phyloP scores from a whole-genome alignment of 2,113 vertebrate species.

The Psittacula cyanocephala region DNA sequence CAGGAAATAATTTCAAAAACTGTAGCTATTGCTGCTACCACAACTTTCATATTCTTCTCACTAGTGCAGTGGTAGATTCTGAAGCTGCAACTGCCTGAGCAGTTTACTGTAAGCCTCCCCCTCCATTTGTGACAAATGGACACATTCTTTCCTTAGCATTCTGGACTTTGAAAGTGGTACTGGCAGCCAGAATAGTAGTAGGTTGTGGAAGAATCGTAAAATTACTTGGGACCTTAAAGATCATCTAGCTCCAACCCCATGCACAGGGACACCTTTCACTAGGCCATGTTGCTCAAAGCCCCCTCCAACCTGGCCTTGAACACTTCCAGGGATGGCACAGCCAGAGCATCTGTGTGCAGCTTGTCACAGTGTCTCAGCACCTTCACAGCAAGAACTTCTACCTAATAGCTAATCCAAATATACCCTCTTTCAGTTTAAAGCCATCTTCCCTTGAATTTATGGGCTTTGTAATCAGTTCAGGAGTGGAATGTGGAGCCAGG shows the following conservation, averaged over 20 bases:
- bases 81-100: background rate
- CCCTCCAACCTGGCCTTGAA: background rate
- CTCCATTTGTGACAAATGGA: background rate
- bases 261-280: background rate
- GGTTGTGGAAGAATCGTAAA: background rate
- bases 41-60: background rate
- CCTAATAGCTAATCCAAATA: background rate
- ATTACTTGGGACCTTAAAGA: background rate
- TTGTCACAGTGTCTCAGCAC: background rate
- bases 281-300: background rate
- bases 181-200: background rate
- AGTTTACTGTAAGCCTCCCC: background rate
- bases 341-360: background rate
- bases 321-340: background rate
- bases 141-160: background rate
- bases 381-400: background rate
- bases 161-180: background rate
- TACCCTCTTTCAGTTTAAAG: background rate
- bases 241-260: background rate
- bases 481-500: background rate
- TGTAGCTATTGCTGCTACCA: background rate
- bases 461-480: background rate
- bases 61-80: background rate
- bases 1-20: background rate
- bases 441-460: background rate